Evolutionary conservation across 2,113 vertebrate genomes (phyloP).

Genomic region (Antigone vipio): DNA sequence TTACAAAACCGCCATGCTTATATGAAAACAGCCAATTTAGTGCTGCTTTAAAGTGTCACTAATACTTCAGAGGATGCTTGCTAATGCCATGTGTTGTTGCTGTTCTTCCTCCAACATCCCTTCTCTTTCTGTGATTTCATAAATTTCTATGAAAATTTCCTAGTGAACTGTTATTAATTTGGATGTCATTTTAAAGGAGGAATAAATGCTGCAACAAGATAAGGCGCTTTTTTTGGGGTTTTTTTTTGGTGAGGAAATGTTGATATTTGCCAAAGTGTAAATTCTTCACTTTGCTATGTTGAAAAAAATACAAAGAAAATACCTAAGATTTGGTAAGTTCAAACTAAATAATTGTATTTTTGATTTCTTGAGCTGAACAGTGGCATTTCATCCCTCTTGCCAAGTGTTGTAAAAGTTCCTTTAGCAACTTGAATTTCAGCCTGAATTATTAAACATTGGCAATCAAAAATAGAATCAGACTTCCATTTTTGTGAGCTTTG

Average conservation of each 20-base stretch:
- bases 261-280: background rate
- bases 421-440: slow-evolving; percentile 34
- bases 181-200: background rate
- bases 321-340: background rate
- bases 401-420: slow-evolving; percentile 41
- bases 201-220: background rate
- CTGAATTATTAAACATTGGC: slow-evolving; percentile 20
- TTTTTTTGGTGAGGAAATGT: background rate
- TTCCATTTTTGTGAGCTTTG: background rate
- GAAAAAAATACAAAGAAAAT: slow-evolving; percentile 11
- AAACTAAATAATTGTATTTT: background rate
- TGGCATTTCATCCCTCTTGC: slow-evolving; percentile 39
- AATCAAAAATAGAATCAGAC: slow-evolving; percentile 31
- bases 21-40: background rate
- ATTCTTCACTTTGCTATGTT: background rate
- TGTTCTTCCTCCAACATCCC: background rate
- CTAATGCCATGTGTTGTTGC: background rate
- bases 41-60: background rate
- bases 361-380: slow-evolving; percentile 40
- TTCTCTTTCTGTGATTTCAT: background rate
- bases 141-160: slow-evolving; percentile 6
- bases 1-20: background rate
- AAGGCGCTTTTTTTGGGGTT: background rate
- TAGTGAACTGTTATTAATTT: background rate
- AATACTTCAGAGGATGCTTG: background rate